Evolutionary conservation across 2,797 vertebrate species (phyloP).

Genomic region (Knipowitschia caucasica): DNA sequence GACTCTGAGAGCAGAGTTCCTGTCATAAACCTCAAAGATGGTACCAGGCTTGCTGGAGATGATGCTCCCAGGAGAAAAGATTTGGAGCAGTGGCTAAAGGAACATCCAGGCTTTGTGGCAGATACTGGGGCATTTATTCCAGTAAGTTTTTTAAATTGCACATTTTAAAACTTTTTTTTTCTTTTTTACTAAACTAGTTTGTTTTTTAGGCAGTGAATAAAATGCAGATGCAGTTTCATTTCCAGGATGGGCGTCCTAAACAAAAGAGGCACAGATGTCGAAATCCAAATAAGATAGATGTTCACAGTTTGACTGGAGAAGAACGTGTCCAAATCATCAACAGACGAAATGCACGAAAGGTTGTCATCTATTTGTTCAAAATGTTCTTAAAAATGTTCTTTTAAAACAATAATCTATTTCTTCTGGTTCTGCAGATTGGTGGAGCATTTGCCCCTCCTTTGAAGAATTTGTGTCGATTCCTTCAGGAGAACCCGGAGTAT

Average conservation of each 20-base stretch:
- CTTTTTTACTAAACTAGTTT: background rate
- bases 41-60: slow-evolving; percentile 94
- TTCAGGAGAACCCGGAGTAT: slow-evolving; percentile 98
- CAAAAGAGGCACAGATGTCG: slow-evolving; percentile 97
- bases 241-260: slow-evolving; percentile 94
- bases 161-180: too few species aligned
- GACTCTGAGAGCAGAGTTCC: slow-evolving; percentile 90
- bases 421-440: slow-evolving; percentile 80
- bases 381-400: background rate
- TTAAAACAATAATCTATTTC: background rate
- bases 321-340: slow-evolving; percentile 98
- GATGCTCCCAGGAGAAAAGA: slow-evolving; percentile 93
- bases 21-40: slow-evolving; percentile 97
- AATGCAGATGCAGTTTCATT: slow-evolving; percentile 88
- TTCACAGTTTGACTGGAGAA: slow-evolving; percentile 96
- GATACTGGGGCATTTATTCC: slow-evolving; percentile 95
- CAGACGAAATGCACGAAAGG: slow-evolving; percentile 96
- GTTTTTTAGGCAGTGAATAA: slow-evolving; percentile 76
- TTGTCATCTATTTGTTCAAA: slow-evolving; percentile 38
- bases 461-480: slow-evolving; percentile 93
- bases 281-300: slow-evolving; percentile 96
- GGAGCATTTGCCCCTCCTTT: slow-evolving; percentile 96
- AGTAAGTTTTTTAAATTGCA: slow-evolving; percentile 69
- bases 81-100: slow-evolving; percentile 91
- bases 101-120: slow-evolving; percentile 95